Evolutionary conservation across 1,140 invertebrate species (phyloP), one percentile per base, ranked within the genome.

Genomic region (Paralvinella palmiformis): DNA sequence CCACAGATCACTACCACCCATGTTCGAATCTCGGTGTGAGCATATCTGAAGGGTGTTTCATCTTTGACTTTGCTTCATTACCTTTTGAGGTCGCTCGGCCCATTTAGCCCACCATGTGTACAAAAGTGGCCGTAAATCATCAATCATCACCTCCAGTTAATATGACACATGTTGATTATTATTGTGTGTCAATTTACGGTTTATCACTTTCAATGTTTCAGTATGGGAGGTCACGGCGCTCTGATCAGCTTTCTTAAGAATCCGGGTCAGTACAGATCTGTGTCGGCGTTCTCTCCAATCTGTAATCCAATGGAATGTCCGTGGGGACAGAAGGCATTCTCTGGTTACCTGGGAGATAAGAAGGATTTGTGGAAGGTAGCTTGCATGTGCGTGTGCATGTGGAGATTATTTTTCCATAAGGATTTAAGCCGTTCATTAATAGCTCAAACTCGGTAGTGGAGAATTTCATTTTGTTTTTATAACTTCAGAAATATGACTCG

Each of bases 211-310:
- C 56, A 6, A 31, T 48, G 36, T 56, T 68, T 57, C 72, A 94
- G 93, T 75, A 97, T 98, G 94, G 95, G 95, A 59, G 95, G 96
- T 59, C 94, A 97, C 83, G 96, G 96, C 31, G 96, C 96, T 31
- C 79, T 99, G 27, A 89, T 95, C 35, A 91, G 90, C 79, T 89
- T 90, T 20, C 79, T 99, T 24, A 93, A 93, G 78, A 96, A 95
- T 81, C 95, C 94, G 27, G 89, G 89, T 4, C 82, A 89, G 63
- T 99, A 92, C 79, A 86, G 86, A 69, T 89, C 90, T 41, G 93
- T 96, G 0, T 96, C 94, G 64, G 92, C 92, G n/a, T 98, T 99
- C 85, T 87, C 96, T 24, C 94, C 96, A 0, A 98, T 98, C 73
- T 88, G 88, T 57, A 95, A 98, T 83, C 94, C 96, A 0, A 85